phyloP scores from a whole-genome alignment of 2,797 vertebrate species.

The Apogon hyalosoma region DNA sequence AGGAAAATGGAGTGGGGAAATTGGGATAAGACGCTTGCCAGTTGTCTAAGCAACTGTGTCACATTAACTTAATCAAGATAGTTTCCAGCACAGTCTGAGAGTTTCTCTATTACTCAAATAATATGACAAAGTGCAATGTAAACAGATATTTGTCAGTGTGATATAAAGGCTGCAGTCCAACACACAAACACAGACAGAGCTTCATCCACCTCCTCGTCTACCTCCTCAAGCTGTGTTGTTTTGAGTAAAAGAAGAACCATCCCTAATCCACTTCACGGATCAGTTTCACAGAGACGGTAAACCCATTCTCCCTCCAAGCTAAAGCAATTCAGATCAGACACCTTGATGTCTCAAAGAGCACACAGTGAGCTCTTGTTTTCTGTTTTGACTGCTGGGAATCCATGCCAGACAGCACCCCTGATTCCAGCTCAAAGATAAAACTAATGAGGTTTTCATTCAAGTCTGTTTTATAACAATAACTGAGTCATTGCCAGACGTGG shows the following conservation, averaged over 20 bases:
- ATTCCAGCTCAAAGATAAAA: conserved; percentile 84
- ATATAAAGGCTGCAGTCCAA: conserved; percentile 40
- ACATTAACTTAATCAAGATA: conserved; percentile 7
- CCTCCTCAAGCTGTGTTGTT: conserved; percentile 81
- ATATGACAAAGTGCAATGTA: conserved; percentile 29
- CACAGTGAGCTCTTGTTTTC: conserved; percentile 86
- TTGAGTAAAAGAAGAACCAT: conserved; percentile 85
- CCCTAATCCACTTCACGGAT: conserved; percentile 84
- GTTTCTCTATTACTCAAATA: conserved; percentile 9
- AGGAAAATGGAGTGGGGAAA: conserved; percentile 10
- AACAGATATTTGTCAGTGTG: conserved; percentile 43
- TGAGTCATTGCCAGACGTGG: conserved; percentile 72
- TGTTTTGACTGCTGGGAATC: conserved; percentile 85
- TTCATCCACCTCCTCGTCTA: conserved; percentile 72
- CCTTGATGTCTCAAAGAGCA: conserved; percentile 85
- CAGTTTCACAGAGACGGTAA: conserved; percentile 84
- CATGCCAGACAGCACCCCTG: conserved; percentile 80
- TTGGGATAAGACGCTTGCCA: conserved; percentile 8
- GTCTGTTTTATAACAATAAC: conserved; percentile 79
- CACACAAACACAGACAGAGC: conserved; percentile 44
- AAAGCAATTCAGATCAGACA: conserved; percentile 85
- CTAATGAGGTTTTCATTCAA: conserved; percentile 82
- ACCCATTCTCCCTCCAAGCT: conserved; percentile 82
- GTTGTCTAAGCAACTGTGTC: conserved; percentile 3
- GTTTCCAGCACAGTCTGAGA: conserved; percentile 10